Percentiles rank a stretch among this genome's conserved stretches.
These are phyloP conservation scores for Tiphia femorata DNA, from an alignment of 2,888 invertebrate species.

Conservation along the genomic window DNA sequence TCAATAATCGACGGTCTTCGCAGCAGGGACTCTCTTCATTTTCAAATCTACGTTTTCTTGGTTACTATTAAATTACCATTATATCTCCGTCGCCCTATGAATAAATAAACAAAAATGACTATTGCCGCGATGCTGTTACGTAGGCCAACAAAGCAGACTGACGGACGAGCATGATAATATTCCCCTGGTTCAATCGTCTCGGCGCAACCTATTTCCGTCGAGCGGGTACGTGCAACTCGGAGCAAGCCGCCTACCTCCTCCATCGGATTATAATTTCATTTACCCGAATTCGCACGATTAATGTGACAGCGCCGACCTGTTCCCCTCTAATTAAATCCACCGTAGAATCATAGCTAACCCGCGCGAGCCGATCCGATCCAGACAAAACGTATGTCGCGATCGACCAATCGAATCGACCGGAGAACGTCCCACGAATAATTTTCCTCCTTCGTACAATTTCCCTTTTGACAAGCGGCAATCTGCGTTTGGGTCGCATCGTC, in stretches of 20 bases:
- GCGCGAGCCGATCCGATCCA: not conserved
- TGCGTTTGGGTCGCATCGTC: no score
- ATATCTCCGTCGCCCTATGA: no score
- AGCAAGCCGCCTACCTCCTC: slow-evolving; percentile 9
- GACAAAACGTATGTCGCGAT: not conserved
- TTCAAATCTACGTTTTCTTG: no score
- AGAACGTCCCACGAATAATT: not conserved
- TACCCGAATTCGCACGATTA: slow-evolving; percentile 30
- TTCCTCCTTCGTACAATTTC: not conserved
- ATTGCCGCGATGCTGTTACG: no score
- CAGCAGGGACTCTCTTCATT: no score
- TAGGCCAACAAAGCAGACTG: no score
- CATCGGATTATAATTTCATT: slow-evolving; percentile 39
- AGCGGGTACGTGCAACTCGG: slow-evolving; percentile 17
- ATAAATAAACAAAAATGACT: no score
- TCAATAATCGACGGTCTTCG: no score
- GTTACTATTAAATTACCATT: no score
- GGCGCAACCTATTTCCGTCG: slow-evolving; percentile 7
- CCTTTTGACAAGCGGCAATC: no score
- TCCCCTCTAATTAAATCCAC: slow-evolving; percentile 39
- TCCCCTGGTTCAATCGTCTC: slow-evolving; percentile 8
- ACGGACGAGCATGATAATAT: slow-evolving; percentile 13
- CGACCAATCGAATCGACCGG: not conserved
- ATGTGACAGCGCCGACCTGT: slow-evolving; percentile 19
- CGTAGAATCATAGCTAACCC: not conserved